Conservation (phyloP, 2,113 vertebrate species). For the Tetrax tetrax region DNA sequence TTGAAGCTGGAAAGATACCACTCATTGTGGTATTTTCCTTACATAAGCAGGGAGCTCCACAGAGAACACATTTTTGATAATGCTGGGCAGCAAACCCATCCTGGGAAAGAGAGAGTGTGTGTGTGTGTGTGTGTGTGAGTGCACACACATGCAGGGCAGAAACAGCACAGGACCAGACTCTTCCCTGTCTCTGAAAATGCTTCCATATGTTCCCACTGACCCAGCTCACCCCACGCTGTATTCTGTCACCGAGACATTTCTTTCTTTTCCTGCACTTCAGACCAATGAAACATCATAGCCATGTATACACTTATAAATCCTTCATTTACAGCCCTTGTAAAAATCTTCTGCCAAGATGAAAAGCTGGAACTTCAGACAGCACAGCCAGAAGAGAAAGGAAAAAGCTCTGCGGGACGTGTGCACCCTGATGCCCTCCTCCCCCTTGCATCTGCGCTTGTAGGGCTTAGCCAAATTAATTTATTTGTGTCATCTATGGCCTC, state of each 20-base stretch:
- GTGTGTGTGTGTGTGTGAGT: background rate
- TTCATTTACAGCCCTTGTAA: constrained; percentile 67
- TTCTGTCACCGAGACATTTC: constrained; percentile 47
- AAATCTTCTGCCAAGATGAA: constrained; percentile 62
- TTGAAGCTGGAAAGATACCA: background rate
- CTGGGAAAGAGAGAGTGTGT: background rate
- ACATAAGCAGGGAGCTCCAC: background rate
- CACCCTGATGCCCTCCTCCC: background rate
- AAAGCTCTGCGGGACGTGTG: background rate
- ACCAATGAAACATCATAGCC: constrained; percentile 63
- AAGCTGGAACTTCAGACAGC: constrained; percentile 45
- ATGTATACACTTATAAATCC: constrained; percentile 58
- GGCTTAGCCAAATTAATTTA: background rate
- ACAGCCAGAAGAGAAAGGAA: background rate
- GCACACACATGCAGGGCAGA: background rate
- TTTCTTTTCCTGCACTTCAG: constrained; percentile 53
- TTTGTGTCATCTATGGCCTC: background rate
- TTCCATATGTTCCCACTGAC: constrained; percentile 59
- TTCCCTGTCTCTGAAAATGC: constrained; percentile 31
- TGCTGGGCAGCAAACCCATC: background rate
- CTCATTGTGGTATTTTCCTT: background rate
- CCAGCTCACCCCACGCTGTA: constrained; percentile 43
- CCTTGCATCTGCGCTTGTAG: background rate
- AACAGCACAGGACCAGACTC: constrained; percentile 19
- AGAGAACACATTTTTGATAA: background rate